Conservation (phyloP, 2,888 invertebrate genomes). For the Amblyteles armatorius region DNA sequence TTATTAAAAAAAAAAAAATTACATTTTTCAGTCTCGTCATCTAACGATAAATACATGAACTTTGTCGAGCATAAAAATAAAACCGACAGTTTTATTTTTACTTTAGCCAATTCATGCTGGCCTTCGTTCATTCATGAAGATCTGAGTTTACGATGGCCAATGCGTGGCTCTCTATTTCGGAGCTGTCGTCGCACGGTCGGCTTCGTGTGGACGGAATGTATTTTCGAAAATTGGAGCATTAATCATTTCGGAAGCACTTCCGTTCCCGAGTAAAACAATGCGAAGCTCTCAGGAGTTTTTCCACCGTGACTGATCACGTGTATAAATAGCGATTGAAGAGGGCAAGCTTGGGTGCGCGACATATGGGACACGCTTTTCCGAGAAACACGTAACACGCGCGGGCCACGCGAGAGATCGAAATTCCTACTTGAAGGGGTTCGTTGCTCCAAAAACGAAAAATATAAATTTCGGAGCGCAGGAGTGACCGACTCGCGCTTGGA, state of each 20-base stretch:
- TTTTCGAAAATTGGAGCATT: constrained; percentile 44
- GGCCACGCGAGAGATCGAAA: constrained; percentile 12
- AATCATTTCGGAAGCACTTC: constrained; percentile 45
- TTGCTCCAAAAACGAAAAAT: constrained; percentile 13
- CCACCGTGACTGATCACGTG: constrained; percentile 48
- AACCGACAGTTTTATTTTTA: not conserved
- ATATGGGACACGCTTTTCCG: constrained; percentile 57
- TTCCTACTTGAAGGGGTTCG: constrained; percentile 2
- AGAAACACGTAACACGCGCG: constrained; percentile 37
- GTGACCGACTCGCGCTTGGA: not conserved
- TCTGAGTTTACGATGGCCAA: not conserved
- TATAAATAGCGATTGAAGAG: constrained; percentile 36
- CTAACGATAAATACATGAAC: not conserved
- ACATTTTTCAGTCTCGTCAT: not conserved
- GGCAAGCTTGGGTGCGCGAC: constrained; percentile 29
- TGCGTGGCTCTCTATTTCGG: constrained; percentile 8
- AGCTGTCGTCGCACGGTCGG: constrained; percentile 5
- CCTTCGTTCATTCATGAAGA: not conserved
- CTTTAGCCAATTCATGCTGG: not conserved
- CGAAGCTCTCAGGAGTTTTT: constrained; percentile 37
- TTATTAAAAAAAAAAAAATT: not conserved
- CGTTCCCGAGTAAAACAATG: constrained; percentile 51
- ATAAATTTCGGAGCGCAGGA: constrained; percentile 27
- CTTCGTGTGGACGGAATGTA: not conserved
- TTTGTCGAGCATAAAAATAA: not conserved